Evolutionary conservation across 2,113 vertebrate species (phyloP).

Genomic region (Bos taurus): DNA sequence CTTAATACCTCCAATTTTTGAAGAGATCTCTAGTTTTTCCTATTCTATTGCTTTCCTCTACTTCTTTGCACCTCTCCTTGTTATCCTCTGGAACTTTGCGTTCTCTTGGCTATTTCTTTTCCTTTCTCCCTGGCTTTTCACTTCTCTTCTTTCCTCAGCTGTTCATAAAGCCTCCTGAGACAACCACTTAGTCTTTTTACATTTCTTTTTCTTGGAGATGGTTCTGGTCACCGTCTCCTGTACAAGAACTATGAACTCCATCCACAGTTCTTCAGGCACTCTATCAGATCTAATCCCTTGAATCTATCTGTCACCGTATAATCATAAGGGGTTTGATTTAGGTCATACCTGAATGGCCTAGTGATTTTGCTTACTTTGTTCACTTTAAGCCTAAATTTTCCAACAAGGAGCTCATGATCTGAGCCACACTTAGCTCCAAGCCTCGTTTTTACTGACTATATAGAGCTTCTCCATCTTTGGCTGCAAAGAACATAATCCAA

Average conservation of each 20-base stretch:
- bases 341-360: neutral
- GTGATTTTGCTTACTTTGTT: neutral
- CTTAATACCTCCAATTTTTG: neutral
- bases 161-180: neutral
- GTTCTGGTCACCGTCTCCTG: neutral
- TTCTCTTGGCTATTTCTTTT: neutral
- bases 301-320: neutral
- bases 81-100: neutral
- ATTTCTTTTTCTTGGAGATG: neutral
- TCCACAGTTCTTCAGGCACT: neutral
- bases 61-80: neutral
- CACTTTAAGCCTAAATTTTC: neutral
- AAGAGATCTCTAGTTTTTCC: neutral
- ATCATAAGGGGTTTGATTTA: neutral
- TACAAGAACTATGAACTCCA: neutral
- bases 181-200: neutral
- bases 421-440: neutral
- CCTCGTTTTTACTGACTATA: neutral
- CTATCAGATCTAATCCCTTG: neutral
- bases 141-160: neutral
- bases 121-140: neutral
- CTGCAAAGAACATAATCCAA: neutral
- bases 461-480: neutral
- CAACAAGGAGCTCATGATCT: neutral
- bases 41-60: neutral